A percentile compares a stretch with the other conserved stretches of the same genome.
Conservation (phyloP, 2,888 invertebrate species). For the Anorthoa munda region DNA sequence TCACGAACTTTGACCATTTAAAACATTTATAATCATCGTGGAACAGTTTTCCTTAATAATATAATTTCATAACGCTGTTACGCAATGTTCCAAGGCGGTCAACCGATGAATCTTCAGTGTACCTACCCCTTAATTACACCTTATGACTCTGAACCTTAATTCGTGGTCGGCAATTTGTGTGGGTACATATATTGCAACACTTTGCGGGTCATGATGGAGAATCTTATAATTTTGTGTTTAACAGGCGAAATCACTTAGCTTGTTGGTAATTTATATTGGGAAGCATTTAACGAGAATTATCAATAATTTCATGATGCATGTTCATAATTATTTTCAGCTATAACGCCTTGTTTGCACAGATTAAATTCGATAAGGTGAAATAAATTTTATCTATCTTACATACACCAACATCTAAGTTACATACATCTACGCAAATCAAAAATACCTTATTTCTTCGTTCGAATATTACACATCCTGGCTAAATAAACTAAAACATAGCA, state of each 20-base stretch:
- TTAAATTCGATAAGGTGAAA: neutral
- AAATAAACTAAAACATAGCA: constrained; percentile 49
- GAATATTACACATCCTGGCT: constrained; percentile 21
- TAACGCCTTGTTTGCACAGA: neutral
- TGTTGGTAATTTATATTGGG: constrained; percentile 35
- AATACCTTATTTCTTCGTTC: constrained; percentile 7
- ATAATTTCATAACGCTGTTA: constrained; percentile 61
- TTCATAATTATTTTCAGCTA: neutral
- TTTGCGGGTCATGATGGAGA: constrained; percentile 50
- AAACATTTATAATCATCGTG: constrained; percentile 28
- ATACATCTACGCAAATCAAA: constrained; percentile 13
- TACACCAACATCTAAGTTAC: neutral
- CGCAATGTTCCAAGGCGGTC: constrained; percentile 57
- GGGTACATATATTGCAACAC: constrained; percentile 52
- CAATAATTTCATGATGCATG: constrained; percentile 25
- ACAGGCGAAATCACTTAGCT: constrained; percentile 52
- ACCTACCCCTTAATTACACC: constrained; percentile 67
- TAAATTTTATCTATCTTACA: neutral
- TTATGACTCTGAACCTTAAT: constrained; percentile 60
- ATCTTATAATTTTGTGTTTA: constrained; percentile 50
- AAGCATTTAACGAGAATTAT: constrained; percentile 32
- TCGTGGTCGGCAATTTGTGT: constrained; percentile 60
- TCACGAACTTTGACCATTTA: constrained; percentile 42
- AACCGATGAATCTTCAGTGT: constrained; percentile 65
- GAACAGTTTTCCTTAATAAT: constrained; percentile 53